phyloP scores from a whole-genome alignment of 2,113 vertebrate species.

The Herpetotheres cachinnans region DNA sequence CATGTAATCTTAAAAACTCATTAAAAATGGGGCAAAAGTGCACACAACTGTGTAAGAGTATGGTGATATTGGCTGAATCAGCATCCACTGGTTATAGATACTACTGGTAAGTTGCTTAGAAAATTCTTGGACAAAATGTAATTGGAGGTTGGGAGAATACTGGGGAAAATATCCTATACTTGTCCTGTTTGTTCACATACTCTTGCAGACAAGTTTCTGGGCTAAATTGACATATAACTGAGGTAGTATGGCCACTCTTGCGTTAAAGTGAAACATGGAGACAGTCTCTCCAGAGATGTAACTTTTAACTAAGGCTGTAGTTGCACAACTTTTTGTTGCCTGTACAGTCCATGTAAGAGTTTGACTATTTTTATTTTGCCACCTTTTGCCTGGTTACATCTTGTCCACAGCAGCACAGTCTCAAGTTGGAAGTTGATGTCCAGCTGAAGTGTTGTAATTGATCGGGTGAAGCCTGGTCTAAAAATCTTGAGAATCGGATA shows the following conservation, averaged over 20 bases:
- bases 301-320: background rate
- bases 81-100: background rate
- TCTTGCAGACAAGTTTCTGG: background rate
- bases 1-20: background rate
- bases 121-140: background rate
- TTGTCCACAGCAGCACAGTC: background rate
- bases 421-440: background rate
- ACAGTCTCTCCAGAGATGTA: background rate
- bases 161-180: accelerated
- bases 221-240: accelerated
- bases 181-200: background rate
- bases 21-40: background rate
- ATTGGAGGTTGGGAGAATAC: background rate
- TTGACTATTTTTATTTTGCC: background rate
- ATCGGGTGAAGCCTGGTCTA: background rate
- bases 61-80: background rate
- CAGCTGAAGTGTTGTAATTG: background rate
- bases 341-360: background rate
- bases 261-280: background rate
- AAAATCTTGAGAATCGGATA: background rate
- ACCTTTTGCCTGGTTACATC: background rate
- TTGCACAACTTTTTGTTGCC: background rate
- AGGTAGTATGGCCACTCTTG: background rate
- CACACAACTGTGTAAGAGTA: background rate
- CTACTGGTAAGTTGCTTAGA: background rate